Percentiles rank a stretch among this genome's conserved stretches.
These are phyloP conservation scores for Atrina japonica DNA, from an alignment of 2,888 invertebrate genomes.

Conservation along the genomic window DNA sequence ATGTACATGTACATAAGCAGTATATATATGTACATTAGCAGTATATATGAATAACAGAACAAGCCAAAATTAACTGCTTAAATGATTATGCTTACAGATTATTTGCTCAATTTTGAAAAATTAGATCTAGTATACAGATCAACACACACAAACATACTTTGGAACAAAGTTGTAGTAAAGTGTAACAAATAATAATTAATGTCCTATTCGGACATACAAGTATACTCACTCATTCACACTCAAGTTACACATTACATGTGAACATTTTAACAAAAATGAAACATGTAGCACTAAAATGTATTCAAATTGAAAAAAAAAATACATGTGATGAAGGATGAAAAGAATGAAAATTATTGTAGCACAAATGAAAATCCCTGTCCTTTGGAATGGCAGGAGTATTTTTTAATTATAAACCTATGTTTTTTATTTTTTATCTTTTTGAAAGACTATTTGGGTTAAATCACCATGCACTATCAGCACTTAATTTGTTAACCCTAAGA, in stretches of 20 bases:
- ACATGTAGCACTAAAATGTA: not conserved
- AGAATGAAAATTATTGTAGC: not conserved
- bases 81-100: no score
- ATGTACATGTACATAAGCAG: no score
- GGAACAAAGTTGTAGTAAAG: not conserved
- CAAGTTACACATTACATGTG: no score
- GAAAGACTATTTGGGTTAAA: constrained; percentile 37
- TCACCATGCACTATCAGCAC: constrained; percentile 6
- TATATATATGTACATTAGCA: no score
- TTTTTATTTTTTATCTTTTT: constrained; percentile 29
- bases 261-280: not conserved
- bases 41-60: no score
- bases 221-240: no score
- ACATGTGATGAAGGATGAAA: not conserved
- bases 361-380: not conserved
- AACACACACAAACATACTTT: not conserved
- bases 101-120: no score
- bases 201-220: no score
- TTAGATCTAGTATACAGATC: not conserved
- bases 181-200: no score
- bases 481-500: not conserved
- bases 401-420: constrained; percentile 19
- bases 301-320: not conserved
- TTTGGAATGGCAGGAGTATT: constrained; percentile 38
- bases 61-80: no score